These are phyloP conservation scores for Epinephelus malabaricus DNA, from an alignment of 2,797 vertebrate species.

Conservation along the genomic window DNA sequence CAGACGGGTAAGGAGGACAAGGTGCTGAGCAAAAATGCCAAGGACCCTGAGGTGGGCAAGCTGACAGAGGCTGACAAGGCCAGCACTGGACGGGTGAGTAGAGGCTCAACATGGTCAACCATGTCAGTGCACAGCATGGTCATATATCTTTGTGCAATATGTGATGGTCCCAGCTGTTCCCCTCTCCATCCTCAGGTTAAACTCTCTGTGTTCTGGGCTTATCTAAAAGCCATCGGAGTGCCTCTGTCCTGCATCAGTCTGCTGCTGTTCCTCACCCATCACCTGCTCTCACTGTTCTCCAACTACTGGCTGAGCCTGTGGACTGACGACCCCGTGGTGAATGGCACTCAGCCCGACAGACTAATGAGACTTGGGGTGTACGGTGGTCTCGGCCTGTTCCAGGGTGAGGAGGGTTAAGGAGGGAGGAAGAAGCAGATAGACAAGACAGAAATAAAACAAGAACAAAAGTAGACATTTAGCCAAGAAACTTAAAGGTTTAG, in stretches of 20 bases:
- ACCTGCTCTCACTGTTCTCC: constrained; percentile 89
- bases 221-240: constrained; percentile 93
- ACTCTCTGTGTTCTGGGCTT: constrained; percentile 93
- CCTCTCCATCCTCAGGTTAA: constrained; percentile 87
- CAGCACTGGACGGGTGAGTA: constrained; percentile 91
- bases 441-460: not conserved
- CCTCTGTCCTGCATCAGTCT: constrained; percentile 89
- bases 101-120: not conserved
- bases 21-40: constrained; percentile 55
- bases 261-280: constrained; percentile 91
- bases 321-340: constrained; percentile 94
- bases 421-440: not conserved
- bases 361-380: constrained; percentile 91
- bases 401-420: constrained; percentile 85
- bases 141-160: not conserved
- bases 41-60: constrained; percentile 86
- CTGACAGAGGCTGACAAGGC: constrained; percentile 93
- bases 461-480: not conserved
- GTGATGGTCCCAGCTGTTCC: not conserved
- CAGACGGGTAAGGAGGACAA: constrained; percentile 62
- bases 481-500: not conserved
- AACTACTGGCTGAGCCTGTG: constrained; percentile 98
- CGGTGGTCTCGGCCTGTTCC: constrained; percentile 90
- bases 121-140: not conserved
- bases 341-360: constrained; percentile 92